A percentile compares a stretch with the other conserved stretches of the same genome.
phyloP scores from a whole-genome alignment of 1,140 invertebrate species.

The Zelostemma sp. region DNA sequence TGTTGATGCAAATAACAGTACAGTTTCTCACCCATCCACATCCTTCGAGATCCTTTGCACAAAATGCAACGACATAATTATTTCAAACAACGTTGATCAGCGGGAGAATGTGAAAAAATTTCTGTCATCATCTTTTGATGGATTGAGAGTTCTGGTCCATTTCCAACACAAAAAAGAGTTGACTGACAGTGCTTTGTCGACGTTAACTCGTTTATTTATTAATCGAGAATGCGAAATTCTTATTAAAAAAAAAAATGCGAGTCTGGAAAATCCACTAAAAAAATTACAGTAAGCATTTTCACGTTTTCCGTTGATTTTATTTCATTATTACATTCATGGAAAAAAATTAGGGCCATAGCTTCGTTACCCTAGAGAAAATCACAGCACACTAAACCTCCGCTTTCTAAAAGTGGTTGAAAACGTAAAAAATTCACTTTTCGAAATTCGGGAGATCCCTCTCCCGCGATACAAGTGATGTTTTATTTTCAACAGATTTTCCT shows the following conservation, averaged over 20 bases:
- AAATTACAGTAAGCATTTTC: constrained; percentile 16
- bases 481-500: constrained; percentile 9
- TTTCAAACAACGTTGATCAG: neutral
- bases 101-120: constrained; percentile 9
- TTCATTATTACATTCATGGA: too few relatives aligned
- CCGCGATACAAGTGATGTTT: too few relatives aligned
- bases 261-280: constrained; percentile 15
- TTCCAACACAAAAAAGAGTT: constrained; percentile 6
- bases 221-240: constrained; percentile 11
- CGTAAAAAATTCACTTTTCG: too few relatives aligned
- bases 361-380: too few relatives aligned
- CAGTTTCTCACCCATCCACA: neutral
- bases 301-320: neutral
- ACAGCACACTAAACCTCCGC: too few relatives aligned
- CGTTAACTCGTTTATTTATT: constrained; percentile 14
- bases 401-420: too few relatives aligned
- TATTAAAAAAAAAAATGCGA: constrained; percentile 3
- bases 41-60: constrained; percentile 5
- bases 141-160: constrained; percentile 3
- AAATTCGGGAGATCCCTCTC: too few relatives aligned
- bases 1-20: neutral
- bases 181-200: neutral
- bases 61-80: constrained; percentile 5
- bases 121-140: constrained; percentile 1
- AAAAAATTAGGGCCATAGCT: too few relatives aligned